Percentiles rank a stretch among this genome's conserved stretches.
phyloP scores from a whole-genome alignment of 1,140 invertebrate species.

The Melanaphis sacchari region DNA sequence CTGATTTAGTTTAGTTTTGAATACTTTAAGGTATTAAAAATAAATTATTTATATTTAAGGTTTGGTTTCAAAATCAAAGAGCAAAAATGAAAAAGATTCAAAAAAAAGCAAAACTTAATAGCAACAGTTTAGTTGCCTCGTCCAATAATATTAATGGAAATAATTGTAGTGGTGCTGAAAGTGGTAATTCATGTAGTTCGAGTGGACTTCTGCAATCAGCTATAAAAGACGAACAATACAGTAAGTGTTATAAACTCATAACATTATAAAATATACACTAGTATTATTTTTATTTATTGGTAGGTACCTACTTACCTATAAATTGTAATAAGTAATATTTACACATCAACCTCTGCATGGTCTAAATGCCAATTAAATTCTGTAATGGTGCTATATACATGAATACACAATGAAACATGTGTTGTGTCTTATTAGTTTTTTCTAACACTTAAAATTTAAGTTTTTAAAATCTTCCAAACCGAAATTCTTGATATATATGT shows the following conservation, averaged over 20 bases:
- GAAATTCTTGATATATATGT: background rate
- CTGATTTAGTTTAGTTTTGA: background rate
- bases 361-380: background rate
- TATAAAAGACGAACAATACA: slow-evolving; percentile 52
- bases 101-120: slow-evolving; percentile 81
- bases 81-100: slow-evolving; percentile 97
- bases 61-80: slow-evolving; percentile 98
- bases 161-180: slow-evolving; percentile 52
- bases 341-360: background rate
- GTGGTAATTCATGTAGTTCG: slow-evolving; percentile 53
- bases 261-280: background rate
- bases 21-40: background rate
- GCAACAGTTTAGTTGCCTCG: slow-evolving; percentile 73
- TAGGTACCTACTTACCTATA: background rate
- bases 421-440: background rate
- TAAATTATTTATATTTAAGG: slow-evolving; percentile 79
- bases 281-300: background rate
- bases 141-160: slow-evolving; percentile 64
- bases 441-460: background rate
- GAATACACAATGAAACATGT: background rate
- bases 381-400: background rate
- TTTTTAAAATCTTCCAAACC: background rate
- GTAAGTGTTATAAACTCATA: slow-evolving; percentile 34
- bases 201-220: slow-evolving; percentile 37
- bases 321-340: background rate